These are phyloP conservation scores for Aphodius granarius DNA, from an alignment of 2,888 invertebrate genomes.

Conservation along the genomic window DNA sequence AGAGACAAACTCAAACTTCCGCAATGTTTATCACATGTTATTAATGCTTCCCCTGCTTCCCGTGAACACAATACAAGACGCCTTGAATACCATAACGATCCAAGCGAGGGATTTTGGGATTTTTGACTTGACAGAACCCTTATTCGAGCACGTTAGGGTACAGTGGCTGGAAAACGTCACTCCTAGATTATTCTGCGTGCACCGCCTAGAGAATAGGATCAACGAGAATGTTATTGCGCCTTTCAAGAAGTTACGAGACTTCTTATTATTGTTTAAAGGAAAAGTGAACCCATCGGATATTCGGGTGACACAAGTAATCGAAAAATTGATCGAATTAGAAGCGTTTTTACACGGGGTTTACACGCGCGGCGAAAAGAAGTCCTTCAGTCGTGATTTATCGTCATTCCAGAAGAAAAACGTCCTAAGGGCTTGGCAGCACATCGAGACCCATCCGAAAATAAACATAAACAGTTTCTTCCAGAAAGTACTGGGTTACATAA, in stretches of 20 bases:
- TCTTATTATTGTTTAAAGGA: slow-evolving; percentile 44
- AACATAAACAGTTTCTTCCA: slow-evolving; percentile 49
- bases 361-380: slow-evolving; percentile 41
- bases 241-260: slow-evolving; percentile 49
- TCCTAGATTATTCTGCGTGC: slow-evolving; percentile 49
- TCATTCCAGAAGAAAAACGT: slow-evolving; percentile 50
- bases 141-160: slow-evolving; percentile 43
- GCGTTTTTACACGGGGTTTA: slow-evolving; percentile 43
- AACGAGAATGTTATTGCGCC: slow-evolving; percentile 51
- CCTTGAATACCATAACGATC: slow-evolving; percentile 45
- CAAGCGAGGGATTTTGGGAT: slow-evolving; percentile 45
- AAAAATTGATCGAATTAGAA: slow-evolving; percentile 49
- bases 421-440: slow-evolving; percentile 49
- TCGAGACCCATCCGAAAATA: slow-evolving; percentile 49
- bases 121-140: slow-evolving; percentile 34
- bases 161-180: slow-evolving; percentile 49
- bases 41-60: slow-evolving; percentile 51
- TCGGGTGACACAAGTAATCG: slow-evolving; percentile 42
- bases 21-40: slow-evolving; percentile 50
- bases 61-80: slow-evolving; percentile 49
- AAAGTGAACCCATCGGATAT: slow-evolving; percentile 39
- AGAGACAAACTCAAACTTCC: slow-evolving; percentile 47
- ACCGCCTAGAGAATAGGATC: slow-evolving; percentile 48
- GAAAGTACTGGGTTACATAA: slow-evolving; percentile 50
- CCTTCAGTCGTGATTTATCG: slow-evolving; percentile 47